Evolutionary conservation across 2,113 vertebrate species (phyloP).

Genomic region (Fregata magnificens): DNA sequence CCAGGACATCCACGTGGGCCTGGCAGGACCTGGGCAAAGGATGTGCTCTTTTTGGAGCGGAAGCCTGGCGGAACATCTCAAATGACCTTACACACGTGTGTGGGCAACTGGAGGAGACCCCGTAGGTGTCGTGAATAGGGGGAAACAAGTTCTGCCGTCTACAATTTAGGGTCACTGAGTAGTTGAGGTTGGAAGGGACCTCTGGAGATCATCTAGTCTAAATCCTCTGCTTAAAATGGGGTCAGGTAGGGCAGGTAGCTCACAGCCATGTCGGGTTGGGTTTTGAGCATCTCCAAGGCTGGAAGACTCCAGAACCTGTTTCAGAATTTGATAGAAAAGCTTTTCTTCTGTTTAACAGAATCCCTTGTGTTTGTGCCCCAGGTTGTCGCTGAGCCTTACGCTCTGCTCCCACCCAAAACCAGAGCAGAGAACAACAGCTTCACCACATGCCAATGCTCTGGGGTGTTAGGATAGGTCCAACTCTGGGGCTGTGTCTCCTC

Average conservation of each 20-base stretch:
- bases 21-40: not conserved
- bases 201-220: not conserved
- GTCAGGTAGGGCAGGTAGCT: not conserved
- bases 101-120: not conserved
- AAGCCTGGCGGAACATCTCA: not conserved
- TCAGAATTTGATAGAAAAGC: not conserved
- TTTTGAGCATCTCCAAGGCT: not conserved
- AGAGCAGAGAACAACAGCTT: not conserved
- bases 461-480: not conserved
- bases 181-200: not conserved
- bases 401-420: not conserved
- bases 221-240: not conserved
- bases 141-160: not conserved
- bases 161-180: not conserved
- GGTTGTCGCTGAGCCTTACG: not conserved
- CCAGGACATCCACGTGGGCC: not conserved
- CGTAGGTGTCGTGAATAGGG: not conserved
- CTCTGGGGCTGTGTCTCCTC: not conserved
- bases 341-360: not conserved
- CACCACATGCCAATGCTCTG: rapidly evolving
- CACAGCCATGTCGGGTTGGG: rapidly evolving
- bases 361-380: not conserved
- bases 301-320: not conserved
- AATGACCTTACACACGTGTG: not conserved
- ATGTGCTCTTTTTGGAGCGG: not conserved